Evolutionary conservation across 1,140 invertebrate genomes (phyloP).

Genomic region (Panagrolaimus sp.): DNA sequence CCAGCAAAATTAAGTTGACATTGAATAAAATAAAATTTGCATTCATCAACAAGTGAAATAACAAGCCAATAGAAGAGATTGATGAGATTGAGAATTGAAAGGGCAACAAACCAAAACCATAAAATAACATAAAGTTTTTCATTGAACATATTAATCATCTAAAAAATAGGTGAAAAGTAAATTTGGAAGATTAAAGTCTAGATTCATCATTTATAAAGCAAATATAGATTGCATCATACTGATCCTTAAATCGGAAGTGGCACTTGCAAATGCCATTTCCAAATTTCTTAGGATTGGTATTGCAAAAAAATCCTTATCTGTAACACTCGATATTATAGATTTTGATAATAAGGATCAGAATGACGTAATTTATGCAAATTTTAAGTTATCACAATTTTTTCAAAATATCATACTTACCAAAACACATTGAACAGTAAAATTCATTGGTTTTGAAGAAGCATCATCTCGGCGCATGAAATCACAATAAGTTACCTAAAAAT

Average conservation of each 20-base stretch:
- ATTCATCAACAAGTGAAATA: neutral
- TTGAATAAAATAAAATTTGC: neutral
- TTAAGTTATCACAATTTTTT: too few species aligned
- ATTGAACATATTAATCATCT: slow-evolving; percentile 52
- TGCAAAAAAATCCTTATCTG: too few species aligned
- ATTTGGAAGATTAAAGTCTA: neutral
- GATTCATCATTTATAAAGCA: neutral
- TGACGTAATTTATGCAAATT: too few species aligned
- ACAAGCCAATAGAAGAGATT: slow-evolving; percentile 45
- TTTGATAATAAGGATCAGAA: too few species aligned
- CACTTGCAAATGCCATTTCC: too few species aligned
- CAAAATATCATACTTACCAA: neutral
- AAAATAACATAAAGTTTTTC: slow-evolving; percentile 61
- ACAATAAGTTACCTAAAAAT: neutral
- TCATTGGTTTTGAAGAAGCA: neutral
- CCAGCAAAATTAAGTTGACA: neutral
- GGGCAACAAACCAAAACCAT: slow-evolving; percentile 60
- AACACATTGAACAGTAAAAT: slow-evolving; percentile 12
- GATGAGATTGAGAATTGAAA: slow-evolving; percentile 41
- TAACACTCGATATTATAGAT: too few species aligned
- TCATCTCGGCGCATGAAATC: slow-evolving; percentile 20
- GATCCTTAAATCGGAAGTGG: too few species aligned
- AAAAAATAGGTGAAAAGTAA: neutral
- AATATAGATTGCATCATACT: too few species aligned
- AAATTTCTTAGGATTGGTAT: too few species aligned